A percentile compares a stretch with the other conserved stretches of the same genome.
phyloP scores from a whole-genome alignment of 2,797 vertebrate species.

The Atherinosoma microstoma region DNA sequence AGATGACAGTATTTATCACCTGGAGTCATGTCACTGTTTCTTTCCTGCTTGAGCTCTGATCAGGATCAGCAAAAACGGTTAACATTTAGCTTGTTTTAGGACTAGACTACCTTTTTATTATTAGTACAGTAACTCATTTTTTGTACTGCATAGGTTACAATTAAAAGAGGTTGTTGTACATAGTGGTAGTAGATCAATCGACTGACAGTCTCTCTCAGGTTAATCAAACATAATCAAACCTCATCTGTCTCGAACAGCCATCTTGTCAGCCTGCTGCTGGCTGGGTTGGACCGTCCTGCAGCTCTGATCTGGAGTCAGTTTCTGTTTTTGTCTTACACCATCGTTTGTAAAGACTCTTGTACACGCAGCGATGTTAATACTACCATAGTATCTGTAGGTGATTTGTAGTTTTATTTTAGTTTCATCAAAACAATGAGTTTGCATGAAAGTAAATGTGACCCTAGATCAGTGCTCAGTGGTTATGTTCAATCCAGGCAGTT shows the following conservation, averaged over 20 bases:
- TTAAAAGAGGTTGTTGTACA: constrained; percentile 58
- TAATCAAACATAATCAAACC: constrained; percentile 68
- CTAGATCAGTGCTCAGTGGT: constrained; percentile 34
- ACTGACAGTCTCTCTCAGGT: constrained; percentile 76
- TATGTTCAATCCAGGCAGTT: constrained; percentile 38
- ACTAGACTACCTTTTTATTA: constrained; percentile 44
- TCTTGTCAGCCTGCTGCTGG: constrained; percentile 29
- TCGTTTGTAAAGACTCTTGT: constrained; percentile 42
- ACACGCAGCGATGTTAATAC: constrained; percentile 20
- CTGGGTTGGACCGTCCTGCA: constrained; percentile 34
- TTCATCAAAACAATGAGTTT: constrained; percentile 26
- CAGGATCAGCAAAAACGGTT: constrained; percentile 35
- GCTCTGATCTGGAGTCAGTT: constrained; percentile 43
- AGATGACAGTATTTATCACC: constrained; percentile 6
- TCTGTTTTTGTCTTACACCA: constrained; percentile 21
- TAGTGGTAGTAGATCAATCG: constrained; percentile 55
- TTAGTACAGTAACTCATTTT: constrained; percentile 36
- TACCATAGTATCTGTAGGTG: constrained; percentile 16
- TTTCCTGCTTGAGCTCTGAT: constrained; percentile 39
- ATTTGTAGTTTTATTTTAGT: constrained; percentile 13
- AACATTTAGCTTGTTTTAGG: constrained; percentile 56
- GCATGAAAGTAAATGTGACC: constrained; percentile 44
- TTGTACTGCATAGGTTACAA: constrained; percentile 52
- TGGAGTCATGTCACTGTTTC: constrained; percentile 19
- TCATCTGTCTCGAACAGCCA: constrained; percentile 61